A percentile compares a stretch with the other conserved stretches of the same genome.
These are phyloP conservation scores for Mugil cephalus DNA, from an alignment of 2,113 vertebrate genomes.

Conservation along the genomic window DNA sequence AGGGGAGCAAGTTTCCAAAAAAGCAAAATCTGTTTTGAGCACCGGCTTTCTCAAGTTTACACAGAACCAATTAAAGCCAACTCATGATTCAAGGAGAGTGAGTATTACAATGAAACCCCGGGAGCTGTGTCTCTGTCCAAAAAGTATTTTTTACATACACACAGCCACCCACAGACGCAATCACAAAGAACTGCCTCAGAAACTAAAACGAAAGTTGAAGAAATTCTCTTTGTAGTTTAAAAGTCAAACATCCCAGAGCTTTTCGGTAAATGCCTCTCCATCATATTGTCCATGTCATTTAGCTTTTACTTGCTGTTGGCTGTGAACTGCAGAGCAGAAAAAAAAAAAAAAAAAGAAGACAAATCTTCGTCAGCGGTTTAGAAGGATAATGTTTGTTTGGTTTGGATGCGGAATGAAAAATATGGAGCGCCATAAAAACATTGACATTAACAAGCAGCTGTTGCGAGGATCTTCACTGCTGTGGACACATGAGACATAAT, in stretches of 20 bases:
- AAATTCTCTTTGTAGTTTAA: conserved; percentile 59
- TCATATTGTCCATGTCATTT: conserved; percentile 17
- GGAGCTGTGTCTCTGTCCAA: conserved; percentile 52
- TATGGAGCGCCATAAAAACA: conserved; percentile 31
- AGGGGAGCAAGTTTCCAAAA: conserved; percentile 41
- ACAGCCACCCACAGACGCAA: conserved; percentile 65
- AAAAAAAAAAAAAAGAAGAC: conserved; percentile 21
- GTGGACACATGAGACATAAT: conserved; percentile 74
- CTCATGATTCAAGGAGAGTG: conserved; percentile 38
- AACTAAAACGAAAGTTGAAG: conserved; percentile 50
- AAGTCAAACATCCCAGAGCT: conserved; percentile 70
- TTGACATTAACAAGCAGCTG: conserved; percentile 76
- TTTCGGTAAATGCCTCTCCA: conserved; percentile 29
- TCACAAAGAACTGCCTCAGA: conserved; percentile 58
- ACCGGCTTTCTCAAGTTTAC: conserved; percentile 42
- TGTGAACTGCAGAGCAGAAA: conserved; percentile 8
- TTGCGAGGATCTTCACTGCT: conserved; percentile 52
- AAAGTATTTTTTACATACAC: conserved; percentile 50
- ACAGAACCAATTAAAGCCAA: conserved; percentile 59
- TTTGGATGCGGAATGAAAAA: conserved; percentile 22
- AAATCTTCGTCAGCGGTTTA: conserved; percentile 19
- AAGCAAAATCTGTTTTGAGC: conserved; percentile 34
- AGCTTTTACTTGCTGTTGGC: conserved; percentile 6
- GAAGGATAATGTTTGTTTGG: conserved; percentile 21
- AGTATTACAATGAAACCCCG: conserved; percentile 43